Evolutionary conservation across 2,797 vertebrate species (phyloP).

Genomic region (Poeciliopsis gracilis): DNA sequence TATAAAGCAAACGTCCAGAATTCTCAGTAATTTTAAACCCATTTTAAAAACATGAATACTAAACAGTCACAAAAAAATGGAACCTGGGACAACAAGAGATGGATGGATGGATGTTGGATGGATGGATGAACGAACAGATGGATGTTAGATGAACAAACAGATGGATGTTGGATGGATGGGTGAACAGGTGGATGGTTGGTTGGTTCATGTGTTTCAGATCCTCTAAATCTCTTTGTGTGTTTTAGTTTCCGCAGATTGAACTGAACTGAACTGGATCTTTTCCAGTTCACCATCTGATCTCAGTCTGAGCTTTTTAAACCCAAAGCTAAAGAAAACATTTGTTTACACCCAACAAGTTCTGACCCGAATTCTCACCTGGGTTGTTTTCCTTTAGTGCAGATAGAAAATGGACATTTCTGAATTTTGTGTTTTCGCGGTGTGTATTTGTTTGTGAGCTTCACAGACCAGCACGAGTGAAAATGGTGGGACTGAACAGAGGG

Average conservation of each 20-base stretch:
- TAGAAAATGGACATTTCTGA: slow-evolving; percentile 38
- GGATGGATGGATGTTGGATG: background rate
- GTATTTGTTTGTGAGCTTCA: slow-evolving; percentile 35
- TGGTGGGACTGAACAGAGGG: slow-evolving; percentile 20
- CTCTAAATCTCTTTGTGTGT: background rate
- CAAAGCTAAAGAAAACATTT: slow-evolving; percentile 1
- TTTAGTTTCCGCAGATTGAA: background rate
- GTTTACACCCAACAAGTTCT: background rate
- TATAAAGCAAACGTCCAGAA: background rate
- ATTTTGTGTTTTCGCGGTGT: slow-evolving; percentile 23
- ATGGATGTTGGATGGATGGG: background rate
- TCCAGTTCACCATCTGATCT: background rate
- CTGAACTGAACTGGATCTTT: slow-evolving; percentile 1
- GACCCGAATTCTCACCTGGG: slow-evolving; percentile 41
- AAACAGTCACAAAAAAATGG: background rate
- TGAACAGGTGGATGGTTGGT: background rate
- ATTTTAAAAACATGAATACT: background rate
- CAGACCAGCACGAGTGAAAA: slow-evolving; percentile 42
- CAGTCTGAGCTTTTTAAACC: background rate
- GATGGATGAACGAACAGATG: background rate
- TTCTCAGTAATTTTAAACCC: background rate
- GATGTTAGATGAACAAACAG: background rate
- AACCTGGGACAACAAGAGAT: background rate
- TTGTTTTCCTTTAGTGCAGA: slow-evolving; percentile 58
- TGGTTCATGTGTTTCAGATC: background rate